A percentile compares a stretch with the other conserved stretches of the same genome.
Conservation (phyloP, 2,797 vertebrate species). For the Helarctos malayanus region DNA sequence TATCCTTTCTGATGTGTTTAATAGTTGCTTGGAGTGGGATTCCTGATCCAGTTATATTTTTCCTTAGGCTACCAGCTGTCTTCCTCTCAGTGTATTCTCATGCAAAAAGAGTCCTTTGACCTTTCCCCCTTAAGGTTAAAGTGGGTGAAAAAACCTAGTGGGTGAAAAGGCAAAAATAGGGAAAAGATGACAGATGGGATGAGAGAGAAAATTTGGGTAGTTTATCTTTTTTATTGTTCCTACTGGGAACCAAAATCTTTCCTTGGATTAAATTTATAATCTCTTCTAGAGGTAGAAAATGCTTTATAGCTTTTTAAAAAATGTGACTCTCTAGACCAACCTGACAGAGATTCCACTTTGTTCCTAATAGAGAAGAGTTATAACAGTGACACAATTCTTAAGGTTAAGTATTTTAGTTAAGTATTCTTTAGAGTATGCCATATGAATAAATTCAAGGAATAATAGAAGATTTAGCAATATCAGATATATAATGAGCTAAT, state of each 20-base stretch:
- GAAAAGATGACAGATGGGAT: conserved; percentile 67
- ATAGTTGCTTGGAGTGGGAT: not conserved
- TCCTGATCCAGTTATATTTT: conserved; percentile 33
- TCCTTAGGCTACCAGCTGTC: conserved; percentile 56
- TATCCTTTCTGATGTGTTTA: not conserved
- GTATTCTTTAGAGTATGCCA: not conserved
- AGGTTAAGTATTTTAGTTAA: conserved; percentile 36
- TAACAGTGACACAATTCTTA: not conserved
- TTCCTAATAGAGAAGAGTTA: not conserved
- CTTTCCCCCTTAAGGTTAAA: conserved; percentile 49
- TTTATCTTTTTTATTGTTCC: conserved; percentile 53
- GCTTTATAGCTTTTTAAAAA: not conserved
- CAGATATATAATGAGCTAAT: conserved; percentile 8
- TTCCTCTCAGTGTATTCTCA: conserved; percentile 37
- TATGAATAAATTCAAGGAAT: not conserved
- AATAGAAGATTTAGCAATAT: not conserved
- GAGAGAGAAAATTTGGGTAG: conserved; percentile 48
- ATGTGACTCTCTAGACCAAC: not conserved
- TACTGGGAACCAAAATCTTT: conserved; percentile 51
- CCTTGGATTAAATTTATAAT: conserved; percentile 56
- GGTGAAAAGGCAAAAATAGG: conserved; percentile 43
- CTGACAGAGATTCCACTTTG: conserved; percentile 2
- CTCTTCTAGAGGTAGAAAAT: conserved; percentile 30
- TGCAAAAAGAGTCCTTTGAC: conserved; percentile 65
- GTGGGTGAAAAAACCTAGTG: not conserved